Evolutionary conservation across 2,797 vertebrate genomes (phyloP).

Genomic region (Phaenicophaeus curvirostris): DNA sequence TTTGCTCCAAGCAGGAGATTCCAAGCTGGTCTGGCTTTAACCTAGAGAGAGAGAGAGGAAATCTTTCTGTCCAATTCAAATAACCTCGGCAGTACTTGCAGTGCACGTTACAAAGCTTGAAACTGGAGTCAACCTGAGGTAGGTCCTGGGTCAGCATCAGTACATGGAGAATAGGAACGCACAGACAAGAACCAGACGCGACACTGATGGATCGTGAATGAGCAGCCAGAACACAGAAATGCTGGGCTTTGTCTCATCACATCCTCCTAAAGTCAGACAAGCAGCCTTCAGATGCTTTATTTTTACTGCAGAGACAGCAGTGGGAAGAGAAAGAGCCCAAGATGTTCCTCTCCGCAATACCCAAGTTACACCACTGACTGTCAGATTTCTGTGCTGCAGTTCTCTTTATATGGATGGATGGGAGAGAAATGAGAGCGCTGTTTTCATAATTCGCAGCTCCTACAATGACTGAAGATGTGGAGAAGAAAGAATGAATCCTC

Average conservation of each 20-base stretch:
- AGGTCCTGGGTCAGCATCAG: neutral
- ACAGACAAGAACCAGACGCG: neutral
- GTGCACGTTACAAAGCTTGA: neutral
- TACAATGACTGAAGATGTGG: neutral
- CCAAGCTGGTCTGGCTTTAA: constrained; percentile 6
- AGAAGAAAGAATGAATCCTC: neutral
- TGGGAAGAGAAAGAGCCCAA: neutral
- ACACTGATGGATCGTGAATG: neutral
- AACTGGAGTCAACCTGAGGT: neutral
- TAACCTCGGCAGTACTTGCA: neutral
- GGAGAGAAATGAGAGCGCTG: neutral
- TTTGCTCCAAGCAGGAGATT: neutral
- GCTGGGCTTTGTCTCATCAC: neutral
- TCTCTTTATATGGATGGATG: neutral
- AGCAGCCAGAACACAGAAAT: neutral
- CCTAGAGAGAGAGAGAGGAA: neutral
- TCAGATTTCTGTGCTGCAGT: neutral
- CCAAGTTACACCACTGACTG: neutral
- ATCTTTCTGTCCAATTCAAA: constrained; percentile 24
- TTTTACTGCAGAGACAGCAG: neutral
- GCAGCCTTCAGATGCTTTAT: neutral
- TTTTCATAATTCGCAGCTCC: neutral
- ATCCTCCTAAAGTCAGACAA: neutral
- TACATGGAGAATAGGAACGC: neutral
- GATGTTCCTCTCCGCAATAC: neutral